Evolutionary conservation across 2,113 vertebrate genomes (phyloP), one percentile per base, ranked within the genome.

Genomic region (Tachuris rubrigastra): DNA sequence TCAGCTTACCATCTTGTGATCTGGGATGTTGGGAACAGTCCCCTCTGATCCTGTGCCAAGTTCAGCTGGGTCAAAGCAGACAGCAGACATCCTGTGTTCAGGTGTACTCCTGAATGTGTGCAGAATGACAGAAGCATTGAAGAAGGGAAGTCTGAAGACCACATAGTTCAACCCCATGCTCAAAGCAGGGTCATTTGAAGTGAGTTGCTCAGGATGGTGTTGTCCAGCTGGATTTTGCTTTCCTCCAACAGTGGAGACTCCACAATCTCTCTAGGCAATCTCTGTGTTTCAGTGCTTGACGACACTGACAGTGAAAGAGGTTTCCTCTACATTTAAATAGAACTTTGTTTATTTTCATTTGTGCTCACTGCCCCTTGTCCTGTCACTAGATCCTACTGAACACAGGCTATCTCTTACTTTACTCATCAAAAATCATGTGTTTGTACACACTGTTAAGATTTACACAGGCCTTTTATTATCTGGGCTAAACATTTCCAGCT

Each of bases 51-150:
- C 0, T 72, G 49, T 75, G 88, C 90, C 95, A 95, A 78, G 80
- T 87, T 86, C 92, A 92, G 76, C 79, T 89, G 83, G 85, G 73
- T 92, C 95, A 95, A 52, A 93, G 63, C n/a, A 60, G 20, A 46
- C 56, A 56, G 42, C 28, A 52, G 22, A 7, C 41, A 41, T 60
- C 35, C 47, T 65, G 35, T 15, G 9, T 47, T 89, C 76, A 63
- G 69, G 30, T 92, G 60, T 60, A 8, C 30, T 68, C 47, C n/a
- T n/a, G 41, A 21, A n/a, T n/a, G n/a, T n/a, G 30, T 7, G 1
- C 24, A 44, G 52, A 63, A 47, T 23, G 22, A 28, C 24, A 4
- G 6, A 72, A 62, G 9, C 4, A 9, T 35, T 28, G 8, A 52
- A 85, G 46, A 81, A 75, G 28, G 24, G 46, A 85, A 5, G 30